These are phyloP conservation scores for Caenorhabditis wallacei DNA, from an alignment of 2,888 invertebrate genomes.

Conservation along the genomic window DNA sequence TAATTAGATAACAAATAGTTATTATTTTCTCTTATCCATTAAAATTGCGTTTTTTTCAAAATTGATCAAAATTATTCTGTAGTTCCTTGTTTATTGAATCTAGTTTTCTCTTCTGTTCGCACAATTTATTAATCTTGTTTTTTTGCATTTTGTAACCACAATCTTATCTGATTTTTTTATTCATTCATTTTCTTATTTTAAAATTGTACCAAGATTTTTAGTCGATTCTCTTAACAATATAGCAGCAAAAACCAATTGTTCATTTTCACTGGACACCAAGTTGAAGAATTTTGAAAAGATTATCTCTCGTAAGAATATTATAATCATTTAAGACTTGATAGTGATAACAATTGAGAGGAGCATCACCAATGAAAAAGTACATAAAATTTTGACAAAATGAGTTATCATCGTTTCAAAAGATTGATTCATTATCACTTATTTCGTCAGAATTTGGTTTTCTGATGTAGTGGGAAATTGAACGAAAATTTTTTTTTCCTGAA, in stretches of 20 bases:
- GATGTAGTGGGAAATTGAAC: slow-evolving; percentile 15
- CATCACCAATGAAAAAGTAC: slow-evolving; percentile 33
- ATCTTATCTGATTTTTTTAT: no score
- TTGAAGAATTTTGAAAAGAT: slow-evolving; percentile 18
- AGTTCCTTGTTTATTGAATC: no score
- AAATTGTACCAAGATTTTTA: no score
- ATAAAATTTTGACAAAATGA: slow-evolving; percentile 26
- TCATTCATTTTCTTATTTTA: not conserved
- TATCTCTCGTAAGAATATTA: slow-evolving; percentile 19
- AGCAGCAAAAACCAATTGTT: not conserved
- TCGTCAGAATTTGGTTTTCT: slow-evolving; percentile 46
- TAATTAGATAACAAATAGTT: no score
- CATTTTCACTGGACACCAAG: slow-evolving; percentile 37
- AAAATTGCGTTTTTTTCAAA: no score
- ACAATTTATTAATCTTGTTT: no score
- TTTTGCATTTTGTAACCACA: no score
- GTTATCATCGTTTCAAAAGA: slow-evolving; percentile 34
- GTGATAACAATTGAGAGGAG: slow-evolving; percentile 16
- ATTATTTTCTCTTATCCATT: no score
- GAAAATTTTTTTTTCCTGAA: no score
- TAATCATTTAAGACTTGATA: slow-evolving; percentile 26
- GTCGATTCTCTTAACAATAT: no score
- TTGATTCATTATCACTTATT: slow-evolving; percentile 50
- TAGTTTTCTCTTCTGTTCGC: no score
- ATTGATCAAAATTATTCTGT: no score